Percentiles rank a stretch among this genome's conserved stretches.
Evolutionary conservation across 2,888 invertebrate species (phyloP).

Genomic region (Drepanosiphum platanoidis): DNA sequence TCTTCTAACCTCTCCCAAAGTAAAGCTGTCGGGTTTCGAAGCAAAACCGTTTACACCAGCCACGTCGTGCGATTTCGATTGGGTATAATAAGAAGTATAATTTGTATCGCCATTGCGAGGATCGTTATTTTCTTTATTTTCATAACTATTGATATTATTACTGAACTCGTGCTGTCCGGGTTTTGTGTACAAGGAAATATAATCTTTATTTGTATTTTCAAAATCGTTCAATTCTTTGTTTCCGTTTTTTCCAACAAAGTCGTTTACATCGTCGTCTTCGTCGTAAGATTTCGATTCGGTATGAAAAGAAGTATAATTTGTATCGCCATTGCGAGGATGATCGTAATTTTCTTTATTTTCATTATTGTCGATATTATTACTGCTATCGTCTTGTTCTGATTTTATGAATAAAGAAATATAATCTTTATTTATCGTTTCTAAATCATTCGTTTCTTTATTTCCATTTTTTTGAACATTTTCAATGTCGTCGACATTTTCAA

Average conservation of each 20-base stretch:
- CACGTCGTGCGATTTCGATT: neutral
- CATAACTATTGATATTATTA: neutral
- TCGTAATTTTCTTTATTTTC: conserved; percentile 4
- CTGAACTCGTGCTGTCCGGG: neutral
- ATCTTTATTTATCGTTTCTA: neutral
- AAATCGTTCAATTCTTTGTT: neutral
- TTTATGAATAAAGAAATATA: neutral
- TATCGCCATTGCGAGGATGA: neutral
- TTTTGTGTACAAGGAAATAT: conserved; percentile 34
- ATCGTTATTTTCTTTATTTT: conserved; percentile 7
- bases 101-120: neutral
- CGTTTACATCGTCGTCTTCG: neutral
- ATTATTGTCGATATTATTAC: neutral
- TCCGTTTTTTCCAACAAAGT: neutral
- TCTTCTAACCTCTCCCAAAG: conserved; percentile 48
- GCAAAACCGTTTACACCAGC: neutral
- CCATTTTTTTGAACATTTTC: neutral
- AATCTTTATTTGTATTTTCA: neutral
- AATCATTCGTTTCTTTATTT: neutral
- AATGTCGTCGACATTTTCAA: neutral
- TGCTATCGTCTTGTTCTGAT: neutral
- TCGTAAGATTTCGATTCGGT: neutral
- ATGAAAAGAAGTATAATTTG: conserved; percentile 7
- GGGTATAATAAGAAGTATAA: neutral
- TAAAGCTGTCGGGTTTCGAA: conserved; percentile 32